phyloP scores from a whole-genome alignment of 2,113 vertebrate species.

The Hyaena hyaena region DNA sequence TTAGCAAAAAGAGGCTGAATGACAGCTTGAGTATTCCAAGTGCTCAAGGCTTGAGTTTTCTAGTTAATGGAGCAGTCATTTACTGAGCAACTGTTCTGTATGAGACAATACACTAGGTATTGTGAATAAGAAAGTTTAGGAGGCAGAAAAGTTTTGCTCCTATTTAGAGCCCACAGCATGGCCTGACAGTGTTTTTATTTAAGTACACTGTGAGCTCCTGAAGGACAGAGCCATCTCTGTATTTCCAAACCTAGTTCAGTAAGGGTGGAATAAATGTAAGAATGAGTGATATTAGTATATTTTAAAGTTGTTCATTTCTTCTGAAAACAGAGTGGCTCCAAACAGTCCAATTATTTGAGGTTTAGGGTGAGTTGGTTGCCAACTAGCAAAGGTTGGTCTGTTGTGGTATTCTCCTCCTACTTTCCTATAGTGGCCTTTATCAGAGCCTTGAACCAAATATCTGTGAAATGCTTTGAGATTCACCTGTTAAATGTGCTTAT shows the following conservation, averaged over 20 bases:
- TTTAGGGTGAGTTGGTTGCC: constrained; percentile 43
- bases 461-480: constrained; percentile 48
- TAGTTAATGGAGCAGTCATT: neutral
- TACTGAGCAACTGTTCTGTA: neutral
- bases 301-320: constrained; percentile 47
- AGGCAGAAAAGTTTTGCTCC: neutral
- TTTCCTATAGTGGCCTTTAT: neutral
- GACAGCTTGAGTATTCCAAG: neutral
- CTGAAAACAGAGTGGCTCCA: neutral
- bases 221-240: neutral
- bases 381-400: neutral
- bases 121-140: neutral
- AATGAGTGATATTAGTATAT: neutral
- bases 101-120: neutral
- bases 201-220: neutral
- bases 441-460: constrained; percentile 56
- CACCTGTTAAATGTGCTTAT: constrained; percentile 19
- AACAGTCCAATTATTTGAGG: constrained; percentile 1
- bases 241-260: neutral
- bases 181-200: neutral
- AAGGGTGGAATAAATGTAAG: constrained; percentile 26
- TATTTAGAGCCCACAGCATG: constrained; percentile 5
- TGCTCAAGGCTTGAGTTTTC: neutral
- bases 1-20: constrained; percentile 16
- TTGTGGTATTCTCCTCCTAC: neutral